A percentile compares a stretch with the other conserved stretches of the same genome.
Evolutionary conservation across 2,113 vertebrate genomes (phyloP).

Genomic region (Microcebus jonahi): DNA sequence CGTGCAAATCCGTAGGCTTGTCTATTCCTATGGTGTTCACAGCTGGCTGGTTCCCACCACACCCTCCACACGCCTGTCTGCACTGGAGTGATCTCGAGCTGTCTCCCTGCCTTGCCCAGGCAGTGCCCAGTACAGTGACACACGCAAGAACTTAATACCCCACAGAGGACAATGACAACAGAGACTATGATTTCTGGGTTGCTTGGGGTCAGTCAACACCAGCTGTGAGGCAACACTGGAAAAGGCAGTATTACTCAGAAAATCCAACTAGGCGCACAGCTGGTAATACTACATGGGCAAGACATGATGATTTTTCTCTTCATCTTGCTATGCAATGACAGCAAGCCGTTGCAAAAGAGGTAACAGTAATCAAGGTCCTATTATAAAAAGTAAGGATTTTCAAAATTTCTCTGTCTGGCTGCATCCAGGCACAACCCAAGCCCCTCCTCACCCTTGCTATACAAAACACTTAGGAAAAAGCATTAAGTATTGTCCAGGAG

Average conservation of each 20-base stretch:
- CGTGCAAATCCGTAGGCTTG: background rate
- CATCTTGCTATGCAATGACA: background rate
- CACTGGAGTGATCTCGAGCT: background rate
- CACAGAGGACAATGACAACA: background rate
- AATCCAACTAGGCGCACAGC: background rate
- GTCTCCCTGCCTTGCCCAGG: background rate
- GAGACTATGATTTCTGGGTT: background rate
- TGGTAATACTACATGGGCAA: background rate
- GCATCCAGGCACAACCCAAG: background rate
- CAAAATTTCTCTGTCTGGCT: background rate
- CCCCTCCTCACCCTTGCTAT: background rate
- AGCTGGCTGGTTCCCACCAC: background rate
- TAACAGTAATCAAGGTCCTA: background rate
- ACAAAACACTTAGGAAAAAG: background rate
- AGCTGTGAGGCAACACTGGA: background rate
- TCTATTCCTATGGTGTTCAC: background rate
- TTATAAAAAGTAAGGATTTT: background rate
- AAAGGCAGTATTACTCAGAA: constrained; percentile 25
- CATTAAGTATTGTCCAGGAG: background rate
- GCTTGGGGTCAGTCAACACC: background rate
- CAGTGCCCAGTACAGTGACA: background rate
- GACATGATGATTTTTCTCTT: constrained; percentile 8
- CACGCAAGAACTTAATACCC: background rate
- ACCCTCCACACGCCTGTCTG: background rate
- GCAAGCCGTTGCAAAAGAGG: background rate